Evolutionary conservation across 1,140 invertebrate species (phyloP).

Genomic region (Amphibalanus amphitrite): DNA sequence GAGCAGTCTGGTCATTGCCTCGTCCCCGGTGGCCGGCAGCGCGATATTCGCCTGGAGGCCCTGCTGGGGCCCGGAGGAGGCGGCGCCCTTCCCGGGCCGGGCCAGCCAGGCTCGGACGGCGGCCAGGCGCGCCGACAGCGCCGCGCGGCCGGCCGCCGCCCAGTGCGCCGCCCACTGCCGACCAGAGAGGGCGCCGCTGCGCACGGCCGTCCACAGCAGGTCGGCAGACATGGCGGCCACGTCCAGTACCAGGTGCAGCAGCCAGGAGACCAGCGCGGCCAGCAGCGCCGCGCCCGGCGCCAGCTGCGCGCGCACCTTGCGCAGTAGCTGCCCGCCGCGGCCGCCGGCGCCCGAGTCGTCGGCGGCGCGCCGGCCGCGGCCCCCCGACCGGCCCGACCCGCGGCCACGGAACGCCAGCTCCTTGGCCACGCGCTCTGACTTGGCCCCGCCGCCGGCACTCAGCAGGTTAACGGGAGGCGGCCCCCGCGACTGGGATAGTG

Average conservation of each 20-base stretch:
- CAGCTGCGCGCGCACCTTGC: background rate
- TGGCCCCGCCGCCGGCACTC: background rate
- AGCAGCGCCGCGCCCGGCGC: background rate
- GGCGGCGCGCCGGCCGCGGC: too few species aligned
- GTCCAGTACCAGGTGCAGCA: slow-evolving; percentile 1
- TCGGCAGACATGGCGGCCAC: background rate
- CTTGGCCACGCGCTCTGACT: background rate
- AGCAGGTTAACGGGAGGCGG: background rate
- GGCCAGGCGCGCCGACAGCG: background rate
- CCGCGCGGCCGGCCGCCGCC: too few species aligned
- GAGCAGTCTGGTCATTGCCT: slow-evolving; percentile 78
- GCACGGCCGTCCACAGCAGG: background rate
- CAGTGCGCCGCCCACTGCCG: too few species aligned
- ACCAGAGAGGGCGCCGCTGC: too few species aligned
- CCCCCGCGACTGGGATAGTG: background rate
- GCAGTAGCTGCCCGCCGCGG: background rate
- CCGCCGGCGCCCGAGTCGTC: background rate
- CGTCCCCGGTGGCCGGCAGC: slow-evolving; percentile 73
- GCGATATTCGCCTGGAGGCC: slow-evolving; percentile 55
- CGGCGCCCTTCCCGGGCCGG: too few species aligned
- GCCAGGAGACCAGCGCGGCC: background rate
- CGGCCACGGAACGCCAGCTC: background rate
- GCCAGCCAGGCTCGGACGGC: background rate
- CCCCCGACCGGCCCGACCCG: too few species aligned
- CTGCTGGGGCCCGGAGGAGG: too few species aligned